Evolutionary conservation across 2,797 vertebrate species (phyloP).

Genomic region (Sebastes flavidus): DNA sequence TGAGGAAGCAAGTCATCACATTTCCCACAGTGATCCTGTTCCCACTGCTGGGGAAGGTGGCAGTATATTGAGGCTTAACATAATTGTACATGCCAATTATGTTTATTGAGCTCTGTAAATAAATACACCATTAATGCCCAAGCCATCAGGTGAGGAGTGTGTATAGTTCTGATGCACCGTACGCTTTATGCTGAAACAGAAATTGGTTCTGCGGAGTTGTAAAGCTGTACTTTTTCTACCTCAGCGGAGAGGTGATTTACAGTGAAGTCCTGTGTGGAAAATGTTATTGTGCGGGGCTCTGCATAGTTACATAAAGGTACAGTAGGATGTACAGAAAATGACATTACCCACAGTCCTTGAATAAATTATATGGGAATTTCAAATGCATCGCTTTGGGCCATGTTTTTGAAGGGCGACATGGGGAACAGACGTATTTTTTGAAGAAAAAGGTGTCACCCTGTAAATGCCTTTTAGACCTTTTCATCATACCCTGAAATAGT

Average conservation of each 20-base stretch:
- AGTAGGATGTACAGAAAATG: background rate
- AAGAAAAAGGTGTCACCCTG: background rate
- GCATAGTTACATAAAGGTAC: background rate
- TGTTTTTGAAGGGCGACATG: background rate
- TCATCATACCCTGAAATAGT: background rate
- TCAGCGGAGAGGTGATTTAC: conserved; percentile 3
- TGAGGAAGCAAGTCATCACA: conserved; percentile 35
- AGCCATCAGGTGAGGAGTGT: conserved; percentile 5
- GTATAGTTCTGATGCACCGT: background rate
- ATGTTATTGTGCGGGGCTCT: background rate
- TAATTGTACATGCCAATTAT: conserved; percentile 60
- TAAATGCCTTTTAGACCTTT: background rate
- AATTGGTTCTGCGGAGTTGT: conserved; percentile 3
- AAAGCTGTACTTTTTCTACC: conserved; percentile 2
- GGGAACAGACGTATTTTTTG: background rate
- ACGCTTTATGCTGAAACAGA: conserved; percentile 14
- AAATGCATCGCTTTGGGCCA: background rate
- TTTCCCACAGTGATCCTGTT: conserved; percentile 35
- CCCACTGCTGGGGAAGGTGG: conserved; percentile 29
- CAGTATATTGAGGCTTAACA: conserved; percentile 26
- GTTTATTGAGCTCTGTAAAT: conserved; percentile 44
- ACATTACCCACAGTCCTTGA: background rate
- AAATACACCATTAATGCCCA: conserved; percentile 37
- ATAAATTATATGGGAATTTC: background rate
- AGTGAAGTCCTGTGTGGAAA: conserved; percentile 7